phyloP scores from a whole-genome alignment of 2,113 vertebrate genomes.

The Ancistrus triradiatus region DNA sequence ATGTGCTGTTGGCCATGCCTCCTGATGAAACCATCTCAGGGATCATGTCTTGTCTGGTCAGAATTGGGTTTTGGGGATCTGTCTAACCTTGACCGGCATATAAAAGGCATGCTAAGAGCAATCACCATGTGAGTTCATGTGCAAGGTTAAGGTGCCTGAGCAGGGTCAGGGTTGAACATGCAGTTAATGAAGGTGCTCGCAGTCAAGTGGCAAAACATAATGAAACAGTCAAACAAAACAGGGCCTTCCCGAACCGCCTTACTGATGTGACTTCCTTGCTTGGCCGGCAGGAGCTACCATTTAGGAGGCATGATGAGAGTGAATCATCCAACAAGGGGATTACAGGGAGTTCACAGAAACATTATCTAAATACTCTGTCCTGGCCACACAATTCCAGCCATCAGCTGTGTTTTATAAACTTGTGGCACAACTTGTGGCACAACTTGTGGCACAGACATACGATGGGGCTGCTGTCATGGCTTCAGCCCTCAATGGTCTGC shows the following conservation, averaged over 20 bases:
- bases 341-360: background rate
- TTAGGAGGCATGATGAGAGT: background rate
- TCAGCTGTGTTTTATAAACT: too few species aligned
- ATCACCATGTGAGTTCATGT: background rate
- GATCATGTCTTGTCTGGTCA: too few species aligned
- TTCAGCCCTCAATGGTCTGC: too few species aligned
- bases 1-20: too few species aligned
- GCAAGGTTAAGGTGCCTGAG: conserved; percentile 9
- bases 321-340: background rate
- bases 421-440: too few species aligned
- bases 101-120: background rate
- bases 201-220: conserved; percentile 3
- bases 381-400: conserved; percentile 7
- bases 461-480: conserved; percentile 12
- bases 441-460: background rate
- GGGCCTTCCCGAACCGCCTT: background rate
- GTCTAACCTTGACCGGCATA: background rate
- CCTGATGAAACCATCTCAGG: too few species aligned
- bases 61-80: too few species aligned
- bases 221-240: conserved; percentile 1
- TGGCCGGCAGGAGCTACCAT: too few species aligned
- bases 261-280: too few species aligned
- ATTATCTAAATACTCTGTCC: background rate
- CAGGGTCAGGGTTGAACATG: too few species aligned
- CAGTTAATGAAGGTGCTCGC: background rate